A percentile compares a stretch with the other conserved stretches of the same genome.
Conservation (phyloP, 1,140 invertebrate genomes). For the Hydropsyche tenuis region DNA sequence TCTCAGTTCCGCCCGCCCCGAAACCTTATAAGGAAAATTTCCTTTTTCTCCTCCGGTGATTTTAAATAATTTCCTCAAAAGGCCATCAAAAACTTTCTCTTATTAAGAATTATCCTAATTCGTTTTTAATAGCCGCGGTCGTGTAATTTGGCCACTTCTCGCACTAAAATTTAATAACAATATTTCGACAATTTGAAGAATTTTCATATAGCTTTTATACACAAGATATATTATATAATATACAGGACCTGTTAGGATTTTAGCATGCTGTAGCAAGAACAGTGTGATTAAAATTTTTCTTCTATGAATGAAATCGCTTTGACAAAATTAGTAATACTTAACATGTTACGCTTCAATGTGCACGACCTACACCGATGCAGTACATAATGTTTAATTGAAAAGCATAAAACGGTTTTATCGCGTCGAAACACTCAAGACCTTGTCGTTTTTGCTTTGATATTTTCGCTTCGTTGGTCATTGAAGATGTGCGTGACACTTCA, state of each 20-base stretch:
- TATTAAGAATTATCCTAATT: slow-evolving; percentile 38
- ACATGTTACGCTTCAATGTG: too few species aligned
- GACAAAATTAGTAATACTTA: too few species aligned
- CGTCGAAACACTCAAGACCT: neutral
- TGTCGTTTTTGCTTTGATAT: neutral
- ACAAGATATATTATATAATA: too few species aligned
- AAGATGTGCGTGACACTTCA: too few species aligned
- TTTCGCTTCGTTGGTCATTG: neutral
- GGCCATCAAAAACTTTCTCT: slow-evolving; percentile 37
- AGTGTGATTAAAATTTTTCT: too few species aligned
- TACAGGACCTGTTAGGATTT: too few species aligned
- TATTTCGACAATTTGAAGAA: too few species aligned
- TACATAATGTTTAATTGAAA: neutral
- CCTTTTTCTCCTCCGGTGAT: slow-evolving; percentile 7
- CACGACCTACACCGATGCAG: neutral
- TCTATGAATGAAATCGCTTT: too few species aligned
- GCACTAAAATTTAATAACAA: neutral
- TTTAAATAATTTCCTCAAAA: slow-evolving; percentile 23
- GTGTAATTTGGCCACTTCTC: neutral
- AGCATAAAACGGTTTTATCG: neutral
- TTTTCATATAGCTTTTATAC: too few species aligned
- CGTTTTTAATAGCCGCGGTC: slow-evolving; percentile 35
- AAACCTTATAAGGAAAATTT: slow-evolving; percentile 5
- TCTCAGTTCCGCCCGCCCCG: neutral
- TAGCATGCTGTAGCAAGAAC: too few species aligned